Base-by-base conservation (phyloP, 2,113 vertebrate species). In the Chrysemys picta region DNA sequence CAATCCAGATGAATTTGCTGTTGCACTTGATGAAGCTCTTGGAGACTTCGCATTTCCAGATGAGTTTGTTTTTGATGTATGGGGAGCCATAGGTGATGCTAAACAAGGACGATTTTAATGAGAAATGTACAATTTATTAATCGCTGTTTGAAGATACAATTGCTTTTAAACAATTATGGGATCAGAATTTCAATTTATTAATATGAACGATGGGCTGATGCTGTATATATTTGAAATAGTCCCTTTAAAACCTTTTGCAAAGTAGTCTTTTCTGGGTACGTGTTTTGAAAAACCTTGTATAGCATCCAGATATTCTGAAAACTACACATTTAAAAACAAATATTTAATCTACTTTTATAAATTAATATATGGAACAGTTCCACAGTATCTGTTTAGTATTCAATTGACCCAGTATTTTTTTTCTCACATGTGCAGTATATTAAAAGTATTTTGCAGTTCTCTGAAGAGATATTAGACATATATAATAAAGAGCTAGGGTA, bases 21-120 rank as follows among this genome's bases (percentile, higher is more conserved):
- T 99, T 98, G 99, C 99, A 0, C 90, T 99, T 42, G 99, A 99
- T 84, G 98, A 99, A 97, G 98, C 98, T 88, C 99, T 99, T 13
- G 99, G 99, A 89, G 99, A 99, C 97, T 99, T 99, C 57, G 99
- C 99, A 3, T 99, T 99, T 91, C 99, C 99, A 0, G 99, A 99
- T 24, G 99, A 99, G 97, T 99, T 99, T 91, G 99, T 99, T 57
- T 99, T 99, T 83, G 99, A 99, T 53, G 99, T 99, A 2, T 99
- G 99, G 99, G 99, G 99, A 80, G 99, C 99, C 86, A 99, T 99
- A 50, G 99, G 99, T 57, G 99, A 99, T 65, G 99, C 98, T 86
- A 99, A 98, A 95, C 98, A 98, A 94, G 99, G 98, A 93, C 97
- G 99, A 82, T 94, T 98, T 95, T 98, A 97, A 88, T 95, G 90